These are phyloP conservation scores for Hippopotamus amphibius DNA, from an alignment of 2,113 vertebrate genomes.

Conservation along the genomic window DNA sequence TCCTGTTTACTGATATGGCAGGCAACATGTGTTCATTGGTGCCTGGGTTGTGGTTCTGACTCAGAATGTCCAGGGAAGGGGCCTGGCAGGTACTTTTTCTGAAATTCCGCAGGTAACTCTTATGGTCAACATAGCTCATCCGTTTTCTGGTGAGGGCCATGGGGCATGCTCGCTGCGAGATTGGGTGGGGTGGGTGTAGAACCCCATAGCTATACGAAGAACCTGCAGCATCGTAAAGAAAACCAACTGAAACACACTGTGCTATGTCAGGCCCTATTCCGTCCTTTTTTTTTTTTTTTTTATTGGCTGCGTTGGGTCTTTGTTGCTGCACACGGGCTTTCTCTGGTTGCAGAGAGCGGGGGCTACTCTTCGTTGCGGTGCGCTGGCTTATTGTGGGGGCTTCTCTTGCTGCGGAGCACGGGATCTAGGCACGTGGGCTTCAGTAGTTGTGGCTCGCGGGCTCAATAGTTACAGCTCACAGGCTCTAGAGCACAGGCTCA, in stretches of 20 bases:
- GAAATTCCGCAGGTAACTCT: background rate
- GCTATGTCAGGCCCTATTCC: background rate
- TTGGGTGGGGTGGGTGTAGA: background rate
- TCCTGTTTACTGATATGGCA: background rate
- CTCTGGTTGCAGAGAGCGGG: too few relatives aligned
- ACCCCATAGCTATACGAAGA: background rate
- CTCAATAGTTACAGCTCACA: too few relatives aligned
- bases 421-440: too few relatives aligned
- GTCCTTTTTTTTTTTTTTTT: too few relatives aligned
- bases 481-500: too few relatives aligned
- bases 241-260: background rate
- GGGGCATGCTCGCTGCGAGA: background rate
- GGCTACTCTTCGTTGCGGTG: too few relatives aligned
- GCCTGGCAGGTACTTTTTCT: background rate
- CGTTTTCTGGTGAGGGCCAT: background rate
- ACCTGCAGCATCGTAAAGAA: background rate
- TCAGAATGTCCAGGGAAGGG: background rate
- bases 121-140: background rate
- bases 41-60: background rate
- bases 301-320: too few relatives aligned
- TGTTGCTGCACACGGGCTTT: too few relatives aligned
- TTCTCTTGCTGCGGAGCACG: too few relatives aligned
- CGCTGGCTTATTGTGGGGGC: too few relatives aligned
- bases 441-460: too few relatives aligned
- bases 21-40: background rate